These are phyloP conservation scores for Cyclophora albipunctata DNA, from an alignment of 2,888 invertebrate genomes.

Conservation along the genomic window DNA sequence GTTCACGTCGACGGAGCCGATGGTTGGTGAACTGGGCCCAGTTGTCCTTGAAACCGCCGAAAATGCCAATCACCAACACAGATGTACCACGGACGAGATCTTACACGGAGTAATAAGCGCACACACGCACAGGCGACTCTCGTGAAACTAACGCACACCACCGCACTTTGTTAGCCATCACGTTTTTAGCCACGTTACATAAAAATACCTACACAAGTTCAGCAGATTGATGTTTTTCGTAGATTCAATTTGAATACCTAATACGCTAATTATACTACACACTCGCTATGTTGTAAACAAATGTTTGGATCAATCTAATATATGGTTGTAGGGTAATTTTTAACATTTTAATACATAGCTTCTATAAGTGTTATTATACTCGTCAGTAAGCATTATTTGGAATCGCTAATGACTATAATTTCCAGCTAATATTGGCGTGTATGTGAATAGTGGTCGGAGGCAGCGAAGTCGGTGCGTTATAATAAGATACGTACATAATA, in stretches of 20 bases:
- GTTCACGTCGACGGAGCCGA: constrained; percentile 52
- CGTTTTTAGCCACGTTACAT: too few relatives aligned
- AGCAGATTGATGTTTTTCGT: too few relatives aligned
- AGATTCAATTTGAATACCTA: too few relatives aligned
- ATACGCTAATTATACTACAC: too few relatives aligned
- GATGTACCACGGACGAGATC: constrained; percentile 24
- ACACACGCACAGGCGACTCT: constrained; percentile 27
- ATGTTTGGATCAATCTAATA: too few relatives aligned
- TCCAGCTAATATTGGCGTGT: constrained; percentile 39
- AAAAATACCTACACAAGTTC: too few relatives aligned
- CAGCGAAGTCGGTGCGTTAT: constrained; percentile 27
- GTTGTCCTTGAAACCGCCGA: constrained; percentile 67
- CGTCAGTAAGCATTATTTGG: too few relatives aligned
- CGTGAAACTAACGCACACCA: constrained; percentile 41
- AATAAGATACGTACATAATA: constrained; percentile 1
- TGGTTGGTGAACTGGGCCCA: constrained; percentile 66
- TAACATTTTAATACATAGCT: too few relatives aligned
- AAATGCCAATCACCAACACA: constrained; percentile 57
- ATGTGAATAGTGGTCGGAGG: constrained; percentile 26
- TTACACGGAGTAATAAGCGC: constrained; percentile 32
- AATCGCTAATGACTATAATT: constrained; percentile 20
- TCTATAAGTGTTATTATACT: too few relatives aligned
- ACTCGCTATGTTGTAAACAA: too few relatives aligned
- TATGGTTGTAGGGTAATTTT: too few relatives aligned
- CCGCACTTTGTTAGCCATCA: not conserved